Evolutionary conservation across 2,113 vertebrate genomes (phyloP), one percentile per base, ranked within the genome.

Genomic region (Mungos mungo): DNA sequence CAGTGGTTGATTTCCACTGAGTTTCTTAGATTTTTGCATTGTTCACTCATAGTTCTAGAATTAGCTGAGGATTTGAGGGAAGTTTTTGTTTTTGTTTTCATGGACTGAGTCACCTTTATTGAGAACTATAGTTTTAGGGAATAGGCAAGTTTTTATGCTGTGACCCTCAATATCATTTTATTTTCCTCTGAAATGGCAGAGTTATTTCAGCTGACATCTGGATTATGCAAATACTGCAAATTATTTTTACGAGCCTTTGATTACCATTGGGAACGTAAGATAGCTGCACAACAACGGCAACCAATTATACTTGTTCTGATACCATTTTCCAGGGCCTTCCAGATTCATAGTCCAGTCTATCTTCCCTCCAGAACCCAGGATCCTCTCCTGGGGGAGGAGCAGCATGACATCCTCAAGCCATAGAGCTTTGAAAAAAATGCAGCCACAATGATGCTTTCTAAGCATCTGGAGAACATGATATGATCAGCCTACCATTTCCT

Each of bases 161-260:
- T n/a, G 68, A 38, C 31, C 25, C 35, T 76, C 11, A 72, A n/a
- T 74, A 38, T 66, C 45, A 95, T 68, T 88, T 95, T 69, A 85
- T 79, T 89, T 92, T 63, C 84, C 47, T 93, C 35, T 71, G 85
- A 74, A 90, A 80, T 38, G 1, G 60, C 19, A 89, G 41, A 66
- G 3, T 93, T 68, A 66, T 57, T 80, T 72, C 35, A 66, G 15
- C 31, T 45, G 84, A 33, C 21, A 4, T 92, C 47, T 82, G 21
- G 47, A 88, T 88, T 94, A 68, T 63, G 76, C 38, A 95, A 94
- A 63, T 47, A 83, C 18, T 82, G 1, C 11, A 18, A 63, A 54
- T 87, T 77, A 38, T 83, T 83, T 95, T 96, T 60, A 25, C 52
- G 33, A 97, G 57, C 11, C 65, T 96, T 86, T 83, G 60, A 69